A percentile compares a stretch with the other conserved stretches of the same genome.
These are phyloP conservation scores for Hippopotamyrus pictus DNA, from an alignment of 2,797 vertebrate species.

Conservation along the genomic window DNA sequence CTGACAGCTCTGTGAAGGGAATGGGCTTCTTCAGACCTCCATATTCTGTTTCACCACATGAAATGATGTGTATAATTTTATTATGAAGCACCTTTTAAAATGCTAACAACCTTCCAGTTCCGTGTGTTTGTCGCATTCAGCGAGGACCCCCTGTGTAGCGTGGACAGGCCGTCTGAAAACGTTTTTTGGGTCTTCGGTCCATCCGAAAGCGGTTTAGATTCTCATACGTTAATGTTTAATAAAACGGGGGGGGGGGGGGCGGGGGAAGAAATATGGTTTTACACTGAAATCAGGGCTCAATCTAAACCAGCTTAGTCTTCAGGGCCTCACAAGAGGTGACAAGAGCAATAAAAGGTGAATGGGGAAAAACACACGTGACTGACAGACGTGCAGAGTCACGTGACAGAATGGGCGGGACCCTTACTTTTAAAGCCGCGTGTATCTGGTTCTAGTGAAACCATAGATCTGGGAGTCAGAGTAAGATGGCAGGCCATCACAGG, in stretches of 20 bases:
- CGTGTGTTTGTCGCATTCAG: constrained; percentile 19
- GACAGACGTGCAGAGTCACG: background rate
- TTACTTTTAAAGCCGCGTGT: background rate
- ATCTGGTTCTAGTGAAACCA: constrained; percentile 1
- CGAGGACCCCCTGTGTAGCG: background rate
- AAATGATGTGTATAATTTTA: constrained; percentile 62
- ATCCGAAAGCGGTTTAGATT: background rate
- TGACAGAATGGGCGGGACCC: background rate
- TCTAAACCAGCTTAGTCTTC: constrained; percentile 3
- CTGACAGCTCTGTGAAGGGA: constrained; percentile 27
- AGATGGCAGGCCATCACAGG: background rate
- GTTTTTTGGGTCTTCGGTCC: background rate
- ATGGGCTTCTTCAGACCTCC: constrained; percentile 45
- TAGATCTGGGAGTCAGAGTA: background rate
- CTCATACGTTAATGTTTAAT: background rate
- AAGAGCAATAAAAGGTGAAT: constrained; percentile 2
- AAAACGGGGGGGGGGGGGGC: background rate
- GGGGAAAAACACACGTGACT: background rate
- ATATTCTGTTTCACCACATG: constrained; percentile 54
- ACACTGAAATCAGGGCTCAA: background rate
- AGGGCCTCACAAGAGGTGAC: background rate
- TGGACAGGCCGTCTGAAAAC: background rate
- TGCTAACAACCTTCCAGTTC: constrained; percentile 29
- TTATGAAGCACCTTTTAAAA: constrained; percentile 46
- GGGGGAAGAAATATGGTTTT: background rate